phyloP scores from a whole-genome alignment of 2,888 invertebrate species.

The Monochamus alternatus region DNA sequence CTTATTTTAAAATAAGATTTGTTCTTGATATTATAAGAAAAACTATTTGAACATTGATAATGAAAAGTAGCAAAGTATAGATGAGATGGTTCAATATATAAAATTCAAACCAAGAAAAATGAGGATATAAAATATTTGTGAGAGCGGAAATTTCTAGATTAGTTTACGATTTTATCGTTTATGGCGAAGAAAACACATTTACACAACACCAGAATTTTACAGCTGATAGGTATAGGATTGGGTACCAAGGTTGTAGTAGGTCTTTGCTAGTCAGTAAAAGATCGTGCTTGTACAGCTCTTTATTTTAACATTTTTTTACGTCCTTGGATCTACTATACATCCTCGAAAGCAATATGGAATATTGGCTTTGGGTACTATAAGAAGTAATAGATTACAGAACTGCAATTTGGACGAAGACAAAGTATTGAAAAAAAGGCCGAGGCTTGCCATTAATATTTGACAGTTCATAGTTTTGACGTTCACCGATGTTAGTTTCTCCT shows the following conservation, averaged over 20 bases:
- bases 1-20: slow-evolving; percentile 43
- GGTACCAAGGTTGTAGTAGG: slow-evolving; percentile 35
- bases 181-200: slow-evolving; percentile 41
- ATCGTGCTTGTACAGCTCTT: slow-evolving; percentile 40
- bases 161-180: slow-evolving; percentile 39
- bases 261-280: slow-evolving; percentile 33
- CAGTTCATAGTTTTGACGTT: too few species aligned
- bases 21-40: slow-evolving; percentile 36
- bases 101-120: slow-evolving; percentile 45
- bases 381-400: slow-evolving; percentile 22
- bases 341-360: too few species aligned
- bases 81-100: slow-evolving; percentile 44
- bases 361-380: slow-evolving; percentile 7
- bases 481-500: too few species aligned
- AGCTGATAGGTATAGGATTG: slow-evolving; percentile 28
- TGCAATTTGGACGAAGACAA: slow-evolving; percentile 23
- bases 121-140: slow-evolving; percentile 54
- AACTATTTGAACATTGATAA: too few species aligned
- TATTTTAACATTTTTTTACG: slow-evolving; percentile 33
- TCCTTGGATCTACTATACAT: slow-evolving; percentile 15
- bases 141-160: slow-evolving; percentile 45
- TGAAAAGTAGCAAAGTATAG: slow-evolving; percentile 39
- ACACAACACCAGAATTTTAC: slow-evolving; percentile 33
- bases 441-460: too few species aligned
- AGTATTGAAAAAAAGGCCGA: slow-evolving; percentile 14